Base-by-base conservation (phyloP, 1,140 invertebrate species). In the Dufourea novaeangliae region DNA sequence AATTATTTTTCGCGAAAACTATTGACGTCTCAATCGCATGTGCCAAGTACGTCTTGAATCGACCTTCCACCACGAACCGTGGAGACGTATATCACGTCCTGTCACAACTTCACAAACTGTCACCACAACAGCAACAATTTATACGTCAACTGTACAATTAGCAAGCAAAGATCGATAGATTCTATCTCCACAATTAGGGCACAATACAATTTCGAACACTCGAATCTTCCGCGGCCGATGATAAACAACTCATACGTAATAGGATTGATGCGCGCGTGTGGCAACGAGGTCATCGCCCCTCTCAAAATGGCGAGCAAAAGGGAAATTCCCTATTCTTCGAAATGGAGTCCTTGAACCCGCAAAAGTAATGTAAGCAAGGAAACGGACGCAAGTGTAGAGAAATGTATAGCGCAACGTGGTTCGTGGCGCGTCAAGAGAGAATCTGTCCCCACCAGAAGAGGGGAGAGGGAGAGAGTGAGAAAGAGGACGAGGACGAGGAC, bases 401-500 rank as follows among this genome's bases (percentile, higher is more conserved):
- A 88, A 86, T 86, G 86, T 87, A 88, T 86, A 86, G 84, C 72
- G 86, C 80, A 77, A 80, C 84, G 87, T 83, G 86, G 79, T 81
- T 87, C 83, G 82, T 79, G 84, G 88, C 86, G 86, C 87, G 87
- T 88, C 86, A 89, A 86, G 86, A 84, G 88, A 80, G 88, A 89
- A 89, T 91, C 86, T 87, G 86, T 87, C 88, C 87, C 88, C 87
- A 84, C 87, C 84, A 78, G 63, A 52, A 61, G 73, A 61, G 63
- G 41, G 29, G 39, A 61, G 29, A 37, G 74, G 41, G 56, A 32
- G 72, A 76, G 67, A 82, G 71, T 64, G 71, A 56, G 44, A 46
- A 8, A 50, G 78, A 74, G 71, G 80, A 71, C 69, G 78, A 66
- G 80, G 82, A 79, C 75, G 61, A 63, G 57, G 68, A 78, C 80